Percentiles rank a stretch among this genome's conserved stretches.
phyloP scores from a whole-genome alignment of 2,888 invertebrate species.

The Aspidapion aeneum region DNA sequence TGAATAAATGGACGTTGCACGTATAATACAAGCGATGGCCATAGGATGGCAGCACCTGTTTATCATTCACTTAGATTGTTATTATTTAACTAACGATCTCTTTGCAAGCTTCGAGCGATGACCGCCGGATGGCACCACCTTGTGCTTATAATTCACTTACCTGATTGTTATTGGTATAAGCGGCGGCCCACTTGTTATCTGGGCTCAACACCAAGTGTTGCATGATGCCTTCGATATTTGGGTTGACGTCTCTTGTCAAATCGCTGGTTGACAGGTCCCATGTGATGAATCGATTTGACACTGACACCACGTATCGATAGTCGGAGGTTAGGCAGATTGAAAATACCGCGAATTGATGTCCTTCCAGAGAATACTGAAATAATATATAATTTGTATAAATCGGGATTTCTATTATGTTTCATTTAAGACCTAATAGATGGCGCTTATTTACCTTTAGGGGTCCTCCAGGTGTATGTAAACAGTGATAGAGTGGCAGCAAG shows the following conservation, averaged over 20 bases:
- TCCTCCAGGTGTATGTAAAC: slow-evolving; percentile 97
- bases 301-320: slow-evolving; percentile 89
- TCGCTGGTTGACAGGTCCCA: slow-evolving; percentile 97
- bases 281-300: slow-evolving; percentile 94
- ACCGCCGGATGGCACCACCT: no score
- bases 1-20: slow-evolving; percentile 5
- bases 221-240: slow-evolving; percentile 94
- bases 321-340: slow-evolving; percentile 88
- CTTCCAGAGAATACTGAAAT: slow-evolving; percentile 89
- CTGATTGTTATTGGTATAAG: slow-evolving; percentile 95
- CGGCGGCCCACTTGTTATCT: slow-evolving; percentile 94
- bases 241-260: slow-evolving; percentile 87
- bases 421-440: no score
- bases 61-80: no score
- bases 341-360: slow-evolving; percentile 97
- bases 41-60: no score
- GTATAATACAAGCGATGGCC: neutral
- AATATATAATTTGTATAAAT: neutral
- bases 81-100: no score
- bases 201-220: slow-evolving; percentile 88
- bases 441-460: slow-evolving; percentile 85
- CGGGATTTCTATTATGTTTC: neutral
- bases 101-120: no score
- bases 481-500: slow-evolving; percentile 89
- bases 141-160: no score